phyloP scores from a whole-genome alignment of 2,113 vertebrate species.

The Lota lota region DNA sequence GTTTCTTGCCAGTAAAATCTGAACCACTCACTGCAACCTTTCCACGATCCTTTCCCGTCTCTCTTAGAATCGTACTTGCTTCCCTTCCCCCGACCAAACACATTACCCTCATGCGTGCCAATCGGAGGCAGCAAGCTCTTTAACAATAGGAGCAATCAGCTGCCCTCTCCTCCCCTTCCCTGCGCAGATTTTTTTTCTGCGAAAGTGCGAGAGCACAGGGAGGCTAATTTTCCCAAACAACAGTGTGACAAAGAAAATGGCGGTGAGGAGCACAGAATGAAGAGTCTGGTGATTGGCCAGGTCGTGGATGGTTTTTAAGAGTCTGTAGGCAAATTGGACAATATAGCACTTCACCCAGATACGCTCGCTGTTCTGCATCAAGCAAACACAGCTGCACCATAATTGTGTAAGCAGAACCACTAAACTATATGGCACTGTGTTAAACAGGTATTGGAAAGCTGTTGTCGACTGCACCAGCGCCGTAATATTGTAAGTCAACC shows the following conservation, averaged over 20 bases:
- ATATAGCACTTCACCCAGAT: conserved; percentile 36
- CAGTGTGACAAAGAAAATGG: conserved; percentile 55
- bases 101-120: conserved; percentile 69
- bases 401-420: neutral
- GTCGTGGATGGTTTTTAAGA: conserved; percentile 39
- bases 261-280: conserved; percentile 35
- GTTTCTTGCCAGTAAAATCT: neutral
- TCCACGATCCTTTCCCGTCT: conserved; percentile 21
- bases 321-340: conserved; percentile 30
- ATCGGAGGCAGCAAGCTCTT: conserved; percentile 69
- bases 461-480: no score
- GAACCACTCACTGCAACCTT: conserved; percentile 28
- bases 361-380: conserved; percentile 24
- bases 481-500: no score
- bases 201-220: conserved; percentile 49
- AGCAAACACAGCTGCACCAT: conserved; percentile 40
- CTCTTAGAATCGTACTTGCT: conserved; percentile 48
- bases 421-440: neutral
- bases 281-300: conserved; percentile 40
- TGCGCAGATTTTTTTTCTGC: conserved; percentile 30
- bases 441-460: no score
- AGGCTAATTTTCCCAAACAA: conserved; percentile 72
- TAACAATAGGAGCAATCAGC: conserved; percentile 78
- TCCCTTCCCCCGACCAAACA: conserved; percentile 52
- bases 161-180: conserved; percentile 42